These are phyloP conservation scores for Dryococelus australis DNA, from an alignment of 2,888 invertebrate species.

Conservation along the genomic window DNA sequence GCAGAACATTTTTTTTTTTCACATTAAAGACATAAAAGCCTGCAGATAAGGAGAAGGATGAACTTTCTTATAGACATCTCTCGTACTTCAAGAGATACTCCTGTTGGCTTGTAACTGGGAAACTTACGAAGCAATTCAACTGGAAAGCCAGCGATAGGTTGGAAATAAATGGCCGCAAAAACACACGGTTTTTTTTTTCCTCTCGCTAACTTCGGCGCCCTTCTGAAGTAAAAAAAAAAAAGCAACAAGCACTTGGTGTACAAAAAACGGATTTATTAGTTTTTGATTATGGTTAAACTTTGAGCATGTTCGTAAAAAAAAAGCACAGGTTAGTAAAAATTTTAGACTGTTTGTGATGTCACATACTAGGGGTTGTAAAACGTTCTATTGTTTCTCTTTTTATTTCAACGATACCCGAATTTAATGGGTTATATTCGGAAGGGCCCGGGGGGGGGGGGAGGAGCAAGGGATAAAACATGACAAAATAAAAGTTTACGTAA, in stretches of 20 bases:
- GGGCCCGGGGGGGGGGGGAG: too few relatives aligned
- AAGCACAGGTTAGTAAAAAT: too few relatives aligned
- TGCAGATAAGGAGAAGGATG: neutral
- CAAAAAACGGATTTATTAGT: neutral
- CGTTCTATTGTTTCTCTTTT: too few relatives aligned
- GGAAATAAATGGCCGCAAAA: neutral
- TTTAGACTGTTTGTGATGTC: too few relatives aligned
- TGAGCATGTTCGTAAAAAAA: neutral
- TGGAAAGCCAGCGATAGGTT: slow-evolving; percentile 3
- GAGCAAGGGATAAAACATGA: too few relatives aligned
- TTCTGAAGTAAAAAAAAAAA: neutral
- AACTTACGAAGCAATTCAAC: neutral
- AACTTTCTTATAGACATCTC: neutral
- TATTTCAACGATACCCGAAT: too few relatives aligned
- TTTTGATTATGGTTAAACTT: neutral
- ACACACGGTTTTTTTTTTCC: neutral
- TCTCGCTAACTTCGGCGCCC: neutral
- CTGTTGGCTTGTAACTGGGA: neutral
- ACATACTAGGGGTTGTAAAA: too few relatives aligned
- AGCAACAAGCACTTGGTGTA: neutral
- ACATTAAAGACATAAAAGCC: neutral
- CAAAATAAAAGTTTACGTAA: too few relatives aligned
- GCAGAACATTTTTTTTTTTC: too few relatives aligned
- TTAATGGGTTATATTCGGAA: too few relatives aligned
- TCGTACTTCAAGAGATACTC: neutral